phyloP scores from a whole-genome alignment of 2,113 vertebrate species.

The Proteles cristata region DNA sequence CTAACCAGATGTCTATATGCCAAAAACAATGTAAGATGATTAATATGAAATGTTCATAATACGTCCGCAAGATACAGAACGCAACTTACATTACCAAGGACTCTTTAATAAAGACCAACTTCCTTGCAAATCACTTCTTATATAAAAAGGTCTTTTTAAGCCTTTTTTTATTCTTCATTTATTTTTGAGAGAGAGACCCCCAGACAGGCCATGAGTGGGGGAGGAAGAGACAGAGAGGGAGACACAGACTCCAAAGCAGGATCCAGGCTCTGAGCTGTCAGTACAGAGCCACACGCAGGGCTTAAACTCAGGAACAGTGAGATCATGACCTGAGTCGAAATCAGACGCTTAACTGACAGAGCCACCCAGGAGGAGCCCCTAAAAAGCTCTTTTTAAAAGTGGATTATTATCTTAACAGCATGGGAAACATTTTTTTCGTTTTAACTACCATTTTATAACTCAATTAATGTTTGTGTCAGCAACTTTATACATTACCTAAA shows the following conservation, averaged over 20 bases:
- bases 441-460: neutral
- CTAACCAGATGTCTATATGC: neutral
- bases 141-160: no score
- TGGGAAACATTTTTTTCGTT: neutral
- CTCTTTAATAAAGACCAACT: neutral
- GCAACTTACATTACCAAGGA: neutral
- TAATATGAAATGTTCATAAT: neutral
- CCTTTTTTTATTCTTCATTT: no score
- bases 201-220: no score
- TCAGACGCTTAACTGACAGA: no score
- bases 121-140: slow-evolving; percentile 29
- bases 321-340: no score
- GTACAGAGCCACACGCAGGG: no score
- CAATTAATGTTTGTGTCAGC: neutral
- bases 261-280: no score
- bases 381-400: neutral
- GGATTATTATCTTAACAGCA: neutral
- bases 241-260: no score
- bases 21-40: neutral
- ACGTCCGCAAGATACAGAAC: neutral
- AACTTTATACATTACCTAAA: neutral
- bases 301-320: no score
- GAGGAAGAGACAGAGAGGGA: no score
- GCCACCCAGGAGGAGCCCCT: no score
- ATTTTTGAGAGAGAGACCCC: no score